Percentiles rank a stretch among this genome's conserved stretches.
These are phyloP conservation scores for Sceloporus tristichus DNA, from an alignment of 2,113 vertebrate species.

Conservation along the genomic window DNA sequence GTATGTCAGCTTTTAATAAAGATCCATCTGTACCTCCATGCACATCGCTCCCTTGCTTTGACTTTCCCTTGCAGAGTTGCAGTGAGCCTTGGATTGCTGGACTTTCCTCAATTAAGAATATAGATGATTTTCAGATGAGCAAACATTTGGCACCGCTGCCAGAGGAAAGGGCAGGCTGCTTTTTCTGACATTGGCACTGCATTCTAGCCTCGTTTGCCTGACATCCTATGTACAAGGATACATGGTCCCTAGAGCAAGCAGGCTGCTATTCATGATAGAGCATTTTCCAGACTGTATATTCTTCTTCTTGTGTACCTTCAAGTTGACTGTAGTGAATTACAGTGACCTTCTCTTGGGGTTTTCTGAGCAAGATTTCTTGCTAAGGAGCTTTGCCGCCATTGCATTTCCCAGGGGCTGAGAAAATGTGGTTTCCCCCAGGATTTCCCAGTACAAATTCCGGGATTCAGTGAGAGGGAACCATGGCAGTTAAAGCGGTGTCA, in stretches of 20 bases:
- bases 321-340: too few species aligned
- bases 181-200: not conserved
- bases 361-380: too few species aligned
- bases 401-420: too few species aligned
- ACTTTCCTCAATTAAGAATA: not conserved
- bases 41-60: not conserved
- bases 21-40: not conserved
- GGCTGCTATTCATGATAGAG: not conserved
- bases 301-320: too few species aligned
- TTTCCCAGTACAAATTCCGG: too few species aligned
- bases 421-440: too few species aligned
- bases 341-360: too few species aligned
- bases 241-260: not conserved
- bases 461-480: too few species aligned
- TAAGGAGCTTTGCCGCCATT: too few species aligned
- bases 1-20: not conserved
- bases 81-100: too few species aligned
- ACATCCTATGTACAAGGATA: not conserved
- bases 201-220: not conserved
- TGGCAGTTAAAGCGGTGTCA: too few species aligned
- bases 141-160: not conserved
- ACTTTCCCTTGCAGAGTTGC: not conserved
- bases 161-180: not conserved
- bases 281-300: not conserved
- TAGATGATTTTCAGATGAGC: slow-evolving; percentile 5